phyloP scores from a whole-genome alignment of 2,797 vertebrate genomes.

The Danio choprae region DNA sequence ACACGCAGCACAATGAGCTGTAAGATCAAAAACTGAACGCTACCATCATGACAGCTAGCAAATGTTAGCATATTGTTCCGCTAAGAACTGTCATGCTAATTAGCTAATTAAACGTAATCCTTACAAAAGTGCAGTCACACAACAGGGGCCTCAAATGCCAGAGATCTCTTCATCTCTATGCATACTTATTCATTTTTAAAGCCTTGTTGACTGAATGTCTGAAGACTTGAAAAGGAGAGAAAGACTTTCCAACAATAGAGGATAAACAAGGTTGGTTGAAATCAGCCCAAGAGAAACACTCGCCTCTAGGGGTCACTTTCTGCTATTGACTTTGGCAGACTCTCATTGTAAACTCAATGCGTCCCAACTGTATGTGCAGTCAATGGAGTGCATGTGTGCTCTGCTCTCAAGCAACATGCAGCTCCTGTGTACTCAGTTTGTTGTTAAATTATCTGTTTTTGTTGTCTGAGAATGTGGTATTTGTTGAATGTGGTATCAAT shows the following conservation, averaged over 20 bases:
- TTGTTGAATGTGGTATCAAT: neutral
- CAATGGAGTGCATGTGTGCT: neutral
- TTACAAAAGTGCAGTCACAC: slow-evolving; percentile 53
- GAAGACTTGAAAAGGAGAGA: slow-evolving; percentile 34
- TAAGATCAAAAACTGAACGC: slow-evolving; percentile 31
- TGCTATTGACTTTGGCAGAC: slow-evolving; percentile 51
- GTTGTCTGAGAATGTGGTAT: neutral
- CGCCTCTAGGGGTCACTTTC: slow-evolving; percentile 56
- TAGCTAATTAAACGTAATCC: slow-evolving; percentile 54
- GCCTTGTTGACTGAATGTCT: slow-evolving; percentile 62
- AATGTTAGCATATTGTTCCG: slow-evolving; percentile 44
- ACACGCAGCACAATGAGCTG: slow-evolving; percentile 8
- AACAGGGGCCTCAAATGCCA: slow-evolving; percentile 53
- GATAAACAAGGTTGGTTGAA: slow-evolving; percentile 54
- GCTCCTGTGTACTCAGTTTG: slow-evolving; percentile 20
- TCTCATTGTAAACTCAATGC: slow-evolving; percentile 45
- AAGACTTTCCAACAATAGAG: slow-evolving; percentile 45
- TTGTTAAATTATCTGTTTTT: slow-evolving; percentile 29
- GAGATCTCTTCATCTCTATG: slow-evolving; percentile 59
- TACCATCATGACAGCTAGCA: slow-evolving; percentile 34
- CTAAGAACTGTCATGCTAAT: slow-evolving; percentile 54
- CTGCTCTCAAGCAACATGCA: neutral
- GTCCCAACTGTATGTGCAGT: slow-evolving; percentile 33
- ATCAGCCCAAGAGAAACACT: slow-evolving; percentile 55
- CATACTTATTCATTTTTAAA: slow-evolving; percentile 59